These are phyloP conservation scores for Forbesichthys agassizii DNA, from an alignment of 2,113 vertebrate species.

Conservation along the genomic window DNA sequence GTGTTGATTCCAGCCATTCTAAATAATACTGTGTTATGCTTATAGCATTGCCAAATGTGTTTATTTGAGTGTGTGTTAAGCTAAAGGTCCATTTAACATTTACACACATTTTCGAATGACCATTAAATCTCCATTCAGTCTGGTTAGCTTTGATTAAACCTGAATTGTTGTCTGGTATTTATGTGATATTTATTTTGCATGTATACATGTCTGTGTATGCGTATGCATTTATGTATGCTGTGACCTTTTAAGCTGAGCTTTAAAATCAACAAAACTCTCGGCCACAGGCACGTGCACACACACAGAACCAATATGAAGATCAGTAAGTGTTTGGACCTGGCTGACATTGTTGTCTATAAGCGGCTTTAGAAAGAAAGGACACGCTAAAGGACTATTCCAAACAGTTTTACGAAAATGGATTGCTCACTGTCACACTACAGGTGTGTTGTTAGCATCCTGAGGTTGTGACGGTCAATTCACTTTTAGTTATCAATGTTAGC, in stretches of 20 bases:
- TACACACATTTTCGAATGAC: constrained; percentile 15
- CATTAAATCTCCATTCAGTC: constrained; percentile 33
- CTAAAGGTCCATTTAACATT: constrained; percentile 21
- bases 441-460: constrained; percentile 29
- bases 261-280: constrained; percentile 26
- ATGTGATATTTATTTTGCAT: constrained; percentile 1
- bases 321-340: constrained; percentile 42
- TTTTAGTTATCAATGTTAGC: constrained; percentile 47
- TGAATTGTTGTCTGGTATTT: constrained; percentile 11
- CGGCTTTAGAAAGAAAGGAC: constrained; percentile 56
- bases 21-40: neutral
- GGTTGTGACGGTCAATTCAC: constrained; percentile 43
- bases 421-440: constrained; percentile 29
- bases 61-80: constrained; percentile 5
- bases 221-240: neutral
- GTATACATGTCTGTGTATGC: neutral
- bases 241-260: constrained; percentile 30
- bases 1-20: too few species aligned
- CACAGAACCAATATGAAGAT: constrained; percentile 43
- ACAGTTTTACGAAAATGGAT: constrained; percentile 41
- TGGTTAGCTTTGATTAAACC: constrained; percentile 36
- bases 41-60: neutral
- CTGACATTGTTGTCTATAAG: constrained; percentile 65
- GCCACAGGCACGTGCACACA: constrained; percentile 15
- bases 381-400: constrained; percentile 59